Conservation (phyloP, 2,113 vertebrate species). For the Tenebrosternarchus preto region DNA sequence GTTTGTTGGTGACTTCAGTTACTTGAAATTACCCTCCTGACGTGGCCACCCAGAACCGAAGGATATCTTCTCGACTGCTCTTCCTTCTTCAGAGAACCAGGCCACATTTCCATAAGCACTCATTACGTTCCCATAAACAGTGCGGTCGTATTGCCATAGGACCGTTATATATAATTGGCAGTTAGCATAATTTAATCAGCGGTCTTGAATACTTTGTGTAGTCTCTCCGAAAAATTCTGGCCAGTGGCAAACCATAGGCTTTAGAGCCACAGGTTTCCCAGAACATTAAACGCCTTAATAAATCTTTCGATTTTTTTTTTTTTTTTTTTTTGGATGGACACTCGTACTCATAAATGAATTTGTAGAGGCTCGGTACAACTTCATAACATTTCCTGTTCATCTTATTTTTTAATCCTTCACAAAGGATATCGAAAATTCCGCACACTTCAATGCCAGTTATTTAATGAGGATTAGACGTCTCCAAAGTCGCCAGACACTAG, state of each 20-base stretch:
- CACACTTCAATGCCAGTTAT: not conserved
- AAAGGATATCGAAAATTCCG: not conserved
- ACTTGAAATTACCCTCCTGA: conserved; percentile 29
- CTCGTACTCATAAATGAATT: not conserved
- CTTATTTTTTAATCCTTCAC: not conserved
- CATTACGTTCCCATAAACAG: conserved; percentile 46
- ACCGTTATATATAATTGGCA: conserved; percentile 58
- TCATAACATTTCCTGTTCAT: conserved; percentile 8
- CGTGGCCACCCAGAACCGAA: conserved; percentile 38
- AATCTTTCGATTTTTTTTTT: not conserved
- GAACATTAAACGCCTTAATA: not conserved
- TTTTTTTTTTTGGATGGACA: not conserved
- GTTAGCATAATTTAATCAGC: conserved; percentile 61
- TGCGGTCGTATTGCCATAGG: conserved; percentile 41
- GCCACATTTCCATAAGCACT: conserved; percentile 33
- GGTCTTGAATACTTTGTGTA: conserved; percentile 54
- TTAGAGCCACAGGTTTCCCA: not conserved
- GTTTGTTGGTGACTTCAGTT: conserved; percentile 20
- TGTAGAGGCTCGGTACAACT: not conserved
- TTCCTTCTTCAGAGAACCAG: conserved; percentile 21
- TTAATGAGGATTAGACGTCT: not conserved
- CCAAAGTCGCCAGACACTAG: conserved; percentile 37
- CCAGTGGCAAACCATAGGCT: conserved; percentile 53
- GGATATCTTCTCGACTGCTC: conserved; percentile 19
- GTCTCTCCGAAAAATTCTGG: conserved; percentile 39